These are phyloP conservation scores for Caradrina clavipalpis DNA, from an alignment of 2,888 invertebrate species.

Conservation along the genomic window DNA sequence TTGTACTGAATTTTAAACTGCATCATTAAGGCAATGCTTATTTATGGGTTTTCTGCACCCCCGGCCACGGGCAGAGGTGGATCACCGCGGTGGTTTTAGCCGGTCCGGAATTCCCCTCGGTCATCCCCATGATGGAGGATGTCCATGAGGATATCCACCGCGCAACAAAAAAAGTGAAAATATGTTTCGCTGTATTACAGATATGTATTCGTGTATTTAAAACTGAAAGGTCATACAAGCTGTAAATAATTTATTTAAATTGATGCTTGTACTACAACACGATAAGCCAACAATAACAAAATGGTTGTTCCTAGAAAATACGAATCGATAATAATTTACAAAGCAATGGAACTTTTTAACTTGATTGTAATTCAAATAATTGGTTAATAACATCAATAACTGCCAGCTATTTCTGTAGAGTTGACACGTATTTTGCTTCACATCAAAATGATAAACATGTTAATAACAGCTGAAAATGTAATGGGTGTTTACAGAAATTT, in stretches of 20 bases:
- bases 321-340: slow-evolving; percentile 8
- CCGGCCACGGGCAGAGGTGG: too few relatives aligned
- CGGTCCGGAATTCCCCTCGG: too few relatives aligned
- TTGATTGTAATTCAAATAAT: slow-evolving; percentile 19
- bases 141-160: too few relatives aligned
- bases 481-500: slow-evolving; percentile 23
- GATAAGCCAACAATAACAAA: slow-evolving; percentile 1
- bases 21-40: too few relatives aligned
- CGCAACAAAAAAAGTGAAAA: too few relatives aligned
- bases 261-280: background rate
- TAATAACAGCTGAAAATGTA: slow-evolving; percentile 25
- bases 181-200: too few relatives aligned
- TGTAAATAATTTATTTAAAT: background rate
- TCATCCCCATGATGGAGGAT: too few relatives aligned
- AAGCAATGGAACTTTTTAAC: background rate
- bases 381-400: slow-evolving; percentile 24
- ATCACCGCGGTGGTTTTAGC: too few relatives aligned
- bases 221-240: background rate
- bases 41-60: too few relatives aligned
- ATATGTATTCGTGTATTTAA: background rate
- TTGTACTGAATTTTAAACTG: too few relatives aligned
- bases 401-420: background rate
- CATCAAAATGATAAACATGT: slow-evolving; percentile 24
- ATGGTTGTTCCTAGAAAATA: slow-evolving; percentile 12
- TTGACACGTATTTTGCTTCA: background rate